phyloP scores from a whole-genome alignment of 2,113 vertebrate species.

The Odontesthes bonariensis region DNA sequence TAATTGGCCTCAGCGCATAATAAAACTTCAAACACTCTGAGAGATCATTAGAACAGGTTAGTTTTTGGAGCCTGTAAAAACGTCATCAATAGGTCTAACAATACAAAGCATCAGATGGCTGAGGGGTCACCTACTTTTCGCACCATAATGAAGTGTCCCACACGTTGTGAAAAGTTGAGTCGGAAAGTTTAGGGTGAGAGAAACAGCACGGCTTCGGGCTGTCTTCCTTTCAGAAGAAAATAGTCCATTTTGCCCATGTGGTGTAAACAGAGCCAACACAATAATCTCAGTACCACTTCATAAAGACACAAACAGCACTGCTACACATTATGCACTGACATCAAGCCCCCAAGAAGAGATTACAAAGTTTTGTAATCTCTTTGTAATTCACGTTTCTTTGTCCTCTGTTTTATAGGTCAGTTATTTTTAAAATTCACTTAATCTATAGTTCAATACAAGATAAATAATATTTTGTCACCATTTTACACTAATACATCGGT shows the following conservation, averaged over 20 bases:
- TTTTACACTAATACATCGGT: too few relatives aligned
- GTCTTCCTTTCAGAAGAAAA: slow-evolving; percentile 10
- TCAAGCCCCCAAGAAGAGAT: not conserved
- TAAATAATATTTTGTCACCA: too few relatives aligned
- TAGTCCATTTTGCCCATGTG: not conserved
- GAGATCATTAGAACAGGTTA: slow-evolving; percentile 59
- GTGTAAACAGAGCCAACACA: slow-evolving; percentile 1
- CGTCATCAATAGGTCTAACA: slow-evolving; percentile 35
- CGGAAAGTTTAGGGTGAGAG: not conserved
- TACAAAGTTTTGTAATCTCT: not conserved
- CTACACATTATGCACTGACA: not conserved
- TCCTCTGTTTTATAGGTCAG: not conserved
- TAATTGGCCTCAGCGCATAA: slow-evolving; percentile 63
- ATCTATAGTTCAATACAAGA: too few relatives aligned
- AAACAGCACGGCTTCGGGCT: slow-evolving; percentile 18
- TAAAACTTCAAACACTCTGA: slow-evolving; percentile 55
- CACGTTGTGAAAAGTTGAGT: not conserved
- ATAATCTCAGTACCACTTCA: not conserved
- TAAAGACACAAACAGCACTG: not conserved
- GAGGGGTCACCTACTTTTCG: slow-evolving; percentile 30
- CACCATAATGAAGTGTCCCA: slow-evolving; percentile 21
- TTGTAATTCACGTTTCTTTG: not conserved
- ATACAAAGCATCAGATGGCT: slow-evolving; percentile 31
- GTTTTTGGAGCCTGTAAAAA: slow-evolving; percentile 35
- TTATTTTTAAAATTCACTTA: too few relatives aligned